Evolutionary conservation across 2,797 vertebrate genomes (phyloP), one percentile per base, ranked within the genome.

Genomic region (Natrix natrix): DNA sequence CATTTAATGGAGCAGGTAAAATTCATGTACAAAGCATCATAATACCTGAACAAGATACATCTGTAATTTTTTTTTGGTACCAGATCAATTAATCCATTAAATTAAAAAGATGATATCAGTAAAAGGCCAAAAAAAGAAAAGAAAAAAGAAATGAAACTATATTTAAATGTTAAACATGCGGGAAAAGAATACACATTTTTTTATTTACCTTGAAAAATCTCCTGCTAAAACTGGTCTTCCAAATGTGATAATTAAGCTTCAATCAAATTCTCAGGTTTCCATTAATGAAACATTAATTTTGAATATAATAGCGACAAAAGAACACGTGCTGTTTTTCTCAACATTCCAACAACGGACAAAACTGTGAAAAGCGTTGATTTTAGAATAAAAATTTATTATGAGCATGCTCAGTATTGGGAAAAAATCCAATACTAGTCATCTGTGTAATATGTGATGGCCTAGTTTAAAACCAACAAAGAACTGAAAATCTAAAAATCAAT

Each of bases 351-450:
- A 94, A 94, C 93, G 91, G 92, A 93, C 90, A 92, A 95, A 94
- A 91, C 94, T 7, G 74, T 96, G 94, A 90, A 88, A 93, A 93
- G 0, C 94, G 91, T 96, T 95, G 97, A 92, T 94, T 96, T 93
- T 95, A 92, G 95, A 95, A 96, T 94, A 95, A 96, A 96, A 96
- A 96, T 96, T 95, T 95, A 90, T 83, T 95, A 89, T 93, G 98
- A 98, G 98, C 98, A 98, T 98, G 98, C 98, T 98, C 98, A 24
- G 97, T 95, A 93, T 93, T 96, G 96, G 66, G 8, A 96, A 96
- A 96, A 92, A 97, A 97, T 97, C 97, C 96, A 97, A 97, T 94
- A 95, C 97, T 96, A 96, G 43, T 57, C 96, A 94, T 93, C 96
- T 95, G 95, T 37, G 97, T 96, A 28, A 63, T 63, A 94, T 92